Percentiles rank a stretch among this genome's conserved stretches.
Evolutionary conservation across 2,797 vertebrate genomes (phyloP).

Genomic region (Hippoglossus hippoglossus): DNA sequence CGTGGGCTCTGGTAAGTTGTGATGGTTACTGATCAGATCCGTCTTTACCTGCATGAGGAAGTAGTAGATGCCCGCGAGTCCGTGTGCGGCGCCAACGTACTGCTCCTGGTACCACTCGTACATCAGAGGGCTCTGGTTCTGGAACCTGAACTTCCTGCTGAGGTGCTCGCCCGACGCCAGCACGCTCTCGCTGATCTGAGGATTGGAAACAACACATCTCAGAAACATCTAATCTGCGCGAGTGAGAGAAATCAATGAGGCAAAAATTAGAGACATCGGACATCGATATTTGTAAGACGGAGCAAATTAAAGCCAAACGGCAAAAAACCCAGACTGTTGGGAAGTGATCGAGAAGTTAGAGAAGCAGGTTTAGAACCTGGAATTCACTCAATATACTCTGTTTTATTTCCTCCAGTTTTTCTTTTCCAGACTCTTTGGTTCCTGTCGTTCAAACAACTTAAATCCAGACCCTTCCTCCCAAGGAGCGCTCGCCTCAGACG

Average conservation of each 20-base stretch:
- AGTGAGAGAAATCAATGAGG: constrained; percentile 19
- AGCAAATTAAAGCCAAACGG: not conserved
- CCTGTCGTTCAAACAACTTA: not conserved
- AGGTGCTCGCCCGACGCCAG: constrained; percentile 90
- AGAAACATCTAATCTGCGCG: constrained; percentile 24
- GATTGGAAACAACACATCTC: constrained; percentile 34
- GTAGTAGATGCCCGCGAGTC: constrained; percentile 97
- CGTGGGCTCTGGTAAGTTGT: not conserved
- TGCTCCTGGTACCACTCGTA: constrained; percentile 98
- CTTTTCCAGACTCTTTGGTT: not conserved
- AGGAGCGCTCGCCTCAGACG: not conserved
- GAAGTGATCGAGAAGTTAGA: not conserved
- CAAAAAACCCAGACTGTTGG: not conserved
- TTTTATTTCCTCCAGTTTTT: not conserved
- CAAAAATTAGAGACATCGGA: constrained; percentile 19
- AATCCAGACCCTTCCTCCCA: not conserved
- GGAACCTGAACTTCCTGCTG: constrained; percentile 87
- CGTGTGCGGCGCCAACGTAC: constrained; percentile 95
- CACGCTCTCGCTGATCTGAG: constrained; percentile 89
- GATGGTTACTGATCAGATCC: not conserved
- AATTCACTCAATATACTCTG: not conserved
- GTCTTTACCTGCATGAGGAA: constrained; percentile 93
- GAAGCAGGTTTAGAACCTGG: not conserved
- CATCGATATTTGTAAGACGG: not conserved
- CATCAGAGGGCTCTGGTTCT: constrained; percentile 91